These are phyloP conservation scores for Candoia aspera DNA, from an alignment of 2,113 vertebrate genomes.

Conservation along the genomic window DNA sequence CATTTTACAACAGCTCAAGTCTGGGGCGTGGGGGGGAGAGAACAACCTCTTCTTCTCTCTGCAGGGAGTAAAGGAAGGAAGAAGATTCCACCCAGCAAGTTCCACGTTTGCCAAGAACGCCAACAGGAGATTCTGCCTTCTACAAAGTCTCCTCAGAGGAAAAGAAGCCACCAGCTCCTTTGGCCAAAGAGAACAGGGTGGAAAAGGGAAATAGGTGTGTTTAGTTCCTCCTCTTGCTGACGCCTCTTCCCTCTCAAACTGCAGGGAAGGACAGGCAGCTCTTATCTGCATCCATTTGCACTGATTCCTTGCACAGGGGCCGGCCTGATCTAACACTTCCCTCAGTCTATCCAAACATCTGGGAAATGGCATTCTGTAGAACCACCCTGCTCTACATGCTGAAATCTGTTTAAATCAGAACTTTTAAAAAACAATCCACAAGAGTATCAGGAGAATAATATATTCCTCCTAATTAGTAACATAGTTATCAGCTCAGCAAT, in stretches of 20 bases:
- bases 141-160: not conserved
- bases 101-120: not conserved
- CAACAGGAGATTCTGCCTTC: no score
- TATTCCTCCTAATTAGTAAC: not conserved
- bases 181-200: not conserved
- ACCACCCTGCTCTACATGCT: not conserved
- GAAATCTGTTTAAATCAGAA: not conserved
- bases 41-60: not conserved
- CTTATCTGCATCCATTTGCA: no score
- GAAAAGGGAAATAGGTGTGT: not conserved
- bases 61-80: not conserved
- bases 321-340: not conserved
- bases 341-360: not conserved
- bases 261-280: not conserved
- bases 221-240: not conserved
- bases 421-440: no score
- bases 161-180: not conserved
- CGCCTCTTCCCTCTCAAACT: not conserved
- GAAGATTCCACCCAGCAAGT: not conserved
- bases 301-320: not conserved
- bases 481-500: not conserved
- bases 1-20: no score
- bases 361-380: not conserved
- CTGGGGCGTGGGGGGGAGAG: no score
- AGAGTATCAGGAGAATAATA: not conserved